Base-by-base conservation (phyloP, 2,888 invertebrate genomes). In the Arctia plantaginis region DNA sequence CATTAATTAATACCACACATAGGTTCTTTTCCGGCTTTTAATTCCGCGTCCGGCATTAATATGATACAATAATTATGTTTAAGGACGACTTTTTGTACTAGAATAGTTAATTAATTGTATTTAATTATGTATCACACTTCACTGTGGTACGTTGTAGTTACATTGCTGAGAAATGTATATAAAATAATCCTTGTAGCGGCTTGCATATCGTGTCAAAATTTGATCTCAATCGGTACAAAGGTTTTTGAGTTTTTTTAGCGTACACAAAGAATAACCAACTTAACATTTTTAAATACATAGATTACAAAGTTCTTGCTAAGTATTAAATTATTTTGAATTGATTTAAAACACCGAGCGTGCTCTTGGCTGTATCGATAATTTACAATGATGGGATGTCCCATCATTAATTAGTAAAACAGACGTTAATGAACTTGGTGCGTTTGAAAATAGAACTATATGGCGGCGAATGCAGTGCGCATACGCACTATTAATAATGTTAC, bases 361-460 rank as follows among this genome's bases (percentile, higher is more conserved):
- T 47, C 7, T 18, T 3, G 20, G 1, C 7, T 33, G 23, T 71
- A 75, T 75, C 75, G 68, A 75, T 41, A 75, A 0, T 4, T 59
- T 30, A 55, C 27, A 30, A 55, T 4, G 15, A 20, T 27, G 66
- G 68, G 23, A 18, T 30, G 69, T 79, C 84, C 70, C 90, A 83
- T 77, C 89, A 59, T 86, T 88, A 86, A 69, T 66, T 79, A 86
- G 86, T 85, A 82, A 85, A 86, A 78, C 83, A 77, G 85, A 82
- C 85, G 90, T 88, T 90, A 90, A 89, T 90, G 90, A 90, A 90
- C 90, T 90, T 90, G 89, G 85, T 77, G 51, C 69, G 77, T 85
- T 82, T 86, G 80, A 82, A 89, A 89, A 89, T 90, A 90, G 89
- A 85, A 77, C 86, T 77, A 47, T 30, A 27, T 13, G 33, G 76